Percentiles rank a stretch among this genome's conserved stretches.
Evolutionary conservation across 1,140 invertebrate species (phyloP).

Genomic region (Coenobita brevimanus): DNA sequence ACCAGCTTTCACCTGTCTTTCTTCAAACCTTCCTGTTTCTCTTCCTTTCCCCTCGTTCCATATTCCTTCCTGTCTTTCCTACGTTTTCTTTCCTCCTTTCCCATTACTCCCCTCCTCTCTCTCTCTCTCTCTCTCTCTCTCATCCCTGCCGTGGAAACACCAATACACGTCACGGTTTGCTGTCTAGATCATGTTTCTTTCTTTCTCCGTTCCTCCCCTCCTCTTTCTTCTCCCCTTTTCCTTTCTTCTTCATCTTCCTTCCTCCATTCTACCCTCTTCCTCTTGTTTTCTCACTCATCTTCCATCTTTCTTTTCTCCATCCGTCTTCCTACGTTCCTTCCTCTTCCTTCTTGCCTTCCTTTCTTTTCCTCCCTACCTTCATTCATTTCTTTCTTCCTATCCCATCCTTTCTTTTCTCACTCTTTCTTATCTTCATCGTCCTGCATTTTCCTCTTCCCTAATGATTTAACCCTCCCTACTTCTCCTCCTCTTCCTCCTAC

Average conservation of each 20-base stretch:
- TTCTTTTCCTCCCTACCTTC: neutral
- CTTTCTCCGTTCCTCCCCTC: neutral
- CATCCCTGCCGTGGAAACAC: too few species aligned
- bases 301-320: neutral
- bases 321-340: neutral
- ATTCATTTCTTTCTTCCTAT: neutral
- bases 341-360: neutral
- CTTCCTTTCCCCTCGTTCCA: neutral
- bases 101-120: neutral
- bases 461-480: neutral
- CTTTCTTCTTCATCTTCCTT: neutral
- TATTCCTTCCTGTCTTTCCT: neutral
- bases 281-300: neutral
- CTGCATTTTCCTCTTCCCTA: neutral
- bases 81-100: neutral
- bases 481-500: too few species aligned
- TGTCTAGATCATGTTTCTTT: neutral
- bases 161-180: too few species aligned
- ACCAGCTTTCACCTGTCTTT: too few species aligned
- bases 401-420: neutral
- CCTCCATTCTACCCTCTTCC: neutral
- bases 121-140: neutral
- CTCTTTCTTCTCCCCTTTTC: neutral
- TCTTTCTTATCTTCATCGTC: neutral
- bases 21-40: neutral